Evolutionary conservation across 2,888 invertebrate species (phyloP).

Genomic region (Matsumyia berberina): DNA sequence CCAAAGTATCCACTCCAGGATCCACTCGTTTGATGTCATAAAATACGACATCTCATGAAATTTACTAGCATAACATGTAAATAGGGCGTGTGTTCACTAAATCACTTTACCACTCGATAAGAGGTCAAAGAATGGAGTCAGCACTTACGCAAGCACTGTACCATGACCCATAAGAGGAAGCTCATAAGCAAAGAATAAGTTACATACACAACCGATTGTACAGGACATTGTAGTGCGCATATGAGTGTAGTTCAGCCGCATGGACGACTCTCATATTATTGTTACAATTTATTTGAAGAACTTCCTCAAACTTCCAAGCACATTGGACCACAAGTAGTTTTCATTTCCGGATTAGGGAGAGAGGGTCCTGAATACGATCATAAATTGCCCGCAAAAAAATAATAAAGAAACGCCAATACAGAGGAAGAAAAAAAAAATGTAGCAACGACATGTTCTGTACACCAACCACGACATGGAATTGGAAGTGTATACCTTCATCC

Average conservation of each 20-base stretch:
- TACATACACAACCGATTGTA: too few species aligned
- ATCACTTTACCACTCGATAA: background rate
- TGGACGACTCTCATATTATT: constrained; percentile 30
- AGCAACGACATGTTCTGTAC: constrained; percentile 4
- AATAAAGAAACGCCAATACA: constrained; percentile 54
- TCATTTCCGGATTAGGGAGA: constrained; percentile 8
- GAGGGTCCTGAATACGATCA: constrained; percentile 32
- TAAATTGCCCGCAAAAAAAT: constrained; percentile 62
- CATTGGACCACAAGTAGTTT: background rate
- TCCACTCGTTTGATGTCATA: constrained; percentile 1
- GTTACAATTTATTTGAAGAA: constrained; percentile 52
- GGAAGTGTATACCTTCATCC: background rate
- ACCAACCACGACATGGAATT: constrained; percentile 6
- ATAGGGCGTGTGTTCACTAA: constrained; percentile 18
- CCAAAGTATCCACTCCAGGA: background rate
- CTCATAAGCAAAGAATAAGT: constrained; percentile 10
- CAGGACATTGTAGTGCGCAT: constrained; percentile 13
- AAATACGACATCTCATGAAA: constrained; percentile 5
- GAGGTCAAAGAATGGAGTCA: background rate
- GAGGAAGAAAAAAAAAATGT: background rate
- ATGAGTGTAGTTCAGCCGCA: background rate
- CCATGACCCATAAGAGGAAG: background rate
- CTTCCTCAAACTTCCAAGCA: constrained; percentile 6
- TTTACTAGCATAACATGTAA: constrained; percentile 8
- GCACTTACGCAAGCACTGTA: constrained; percentile 1